Evolutionary conservation across 2,113 vertebrate genomes (phyloP).

Genomic region (Rallus limicola): DNA sequence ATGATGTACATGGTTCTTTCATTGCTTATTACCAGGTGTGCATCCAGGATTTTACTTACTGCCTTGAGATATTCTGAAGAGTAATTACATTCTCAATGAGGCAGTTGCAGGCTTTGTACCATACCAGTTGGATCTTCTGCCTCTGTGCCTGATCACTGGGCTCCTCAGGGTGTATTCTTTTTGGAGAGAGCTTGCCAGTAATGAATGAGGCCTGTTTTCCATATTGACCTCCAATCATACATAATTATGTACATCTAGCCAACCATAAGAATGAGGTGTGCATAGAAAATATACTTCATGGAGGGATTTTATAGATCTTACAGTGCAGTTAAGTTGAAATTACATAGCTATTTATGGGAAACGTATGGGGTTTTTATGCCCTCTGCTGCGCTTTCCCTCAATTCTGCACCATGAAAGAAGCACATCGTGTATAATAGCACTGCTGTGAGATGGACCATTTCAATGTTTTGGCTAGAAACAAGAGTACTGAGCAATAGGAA

Average conservation of each 20-base stretch:
- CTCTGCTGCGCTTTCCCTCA: background rate
- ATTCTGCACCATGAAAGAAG: background rate
- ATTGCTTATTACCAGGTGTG: background rate
- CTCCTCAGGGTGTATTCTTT: slow-evolving; percentile 7
- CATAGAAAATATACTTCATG: slow-evolving; percentile 19
- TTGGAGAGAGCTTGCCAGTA: slow-evolving; percentile 27
- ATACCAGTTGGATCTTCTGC: slow-evolving; percentile 18
- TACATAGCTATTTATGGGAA: slow-evolving; percentile 31
- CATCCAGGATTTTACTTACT: slow-evolving; percentile 1
- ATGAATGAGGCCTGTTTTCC: slow-evolving; percentile 38
- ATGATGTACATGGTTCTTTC: background rate
- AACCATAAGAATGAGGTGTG: slow-evolving; percentile 9
- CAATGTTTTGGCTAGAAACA: background rate
- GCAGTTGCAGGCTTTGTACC: background rate
- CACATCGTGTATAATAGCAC: background rate
- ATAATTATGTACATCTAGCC: slow-evolving; percentile 51
- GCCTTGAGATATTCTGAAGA: background rate
- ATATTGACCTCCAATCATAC: slow-evolving; percentile 28
- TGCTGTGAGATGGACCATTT: background rate
- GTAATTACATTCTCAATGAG: background rate
- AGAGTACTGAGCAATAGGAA: background rate
- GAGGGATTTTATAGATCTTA: background rate
- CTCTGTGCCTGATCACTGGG: background rate
- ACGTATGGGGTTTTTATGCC: background rate
- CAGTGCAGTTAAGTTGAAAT: slow-evolving; percentile 37